Evolutionary conservation across 1,140 invertebrate species (phyloP).

Genomic region (Solenopsis fugax): DNA sequence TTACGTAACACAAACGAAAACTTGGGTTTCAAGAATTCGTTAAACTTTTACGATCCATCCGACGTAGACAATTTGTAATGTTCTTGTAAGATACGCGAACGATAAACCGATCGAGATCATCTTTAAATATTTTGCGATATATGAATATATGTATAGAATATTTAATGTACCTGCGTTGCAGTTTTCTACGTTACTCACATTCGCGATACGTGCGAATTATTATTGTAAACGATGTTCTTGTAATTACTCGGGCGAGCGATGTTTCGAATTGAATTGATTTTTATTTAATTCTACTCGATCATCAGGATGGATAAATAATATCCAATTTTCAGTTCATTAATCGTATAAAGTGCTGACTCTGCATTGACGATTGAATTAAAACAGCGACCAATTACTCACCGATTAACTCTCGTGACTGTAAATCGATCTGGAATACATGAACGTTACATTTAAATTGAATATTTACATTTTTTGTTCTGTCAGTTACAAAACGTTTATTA

Average conservation of each 20-base stretch:
- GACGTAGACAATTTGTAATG: not conserved
- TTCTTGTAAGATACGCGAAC: not conserved
- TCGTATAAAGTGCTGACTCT: conserved; percentile 55
- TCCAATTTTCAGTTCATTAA: conserved; percentile 64
- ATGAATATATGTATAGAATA: not conserved
- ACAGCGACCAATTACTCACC: conserved; percentile 56
- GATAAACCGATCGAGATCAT: conserved; percentile 13
- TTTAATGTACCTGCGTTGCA: conserved; percentile 2
- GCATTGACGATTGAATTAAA: conserved; percentile 57
- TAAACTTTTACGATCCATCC: conserved; percentile 30
- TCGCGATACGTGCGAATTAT: conserved; percentile 21
- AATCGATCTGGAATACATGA: conserved; percentile 41
- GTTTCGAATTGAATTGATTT: conserved; percentile 47
- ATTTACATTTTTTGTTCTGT: conserved; percentile 45
- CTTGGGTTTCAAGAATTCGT: conserved; percentile 27
- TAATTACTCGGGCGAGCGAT: conserved; percentile 44
- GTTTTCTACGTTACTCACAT: conserved; percentile 13
- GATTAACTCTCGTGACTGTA: conserved; percentile 56
- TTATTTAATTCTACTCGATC: conserved; percentile 58
- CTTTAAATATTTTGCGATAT: conserved; percentile 16
- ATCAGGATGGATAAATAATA: conserved; percentile 50
- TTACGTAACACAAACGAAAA: conserved; percentile 18
- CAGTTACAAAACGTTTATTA: conserved; percentile 33
- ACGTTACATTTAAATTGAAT: conserved; percentile 36
- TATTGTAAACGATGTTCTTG: conserved; percentile 38